Base-by-base conservation (phyloP, 2,888 invertebrate species). In the Alloscopus bannaensis region DNA sequence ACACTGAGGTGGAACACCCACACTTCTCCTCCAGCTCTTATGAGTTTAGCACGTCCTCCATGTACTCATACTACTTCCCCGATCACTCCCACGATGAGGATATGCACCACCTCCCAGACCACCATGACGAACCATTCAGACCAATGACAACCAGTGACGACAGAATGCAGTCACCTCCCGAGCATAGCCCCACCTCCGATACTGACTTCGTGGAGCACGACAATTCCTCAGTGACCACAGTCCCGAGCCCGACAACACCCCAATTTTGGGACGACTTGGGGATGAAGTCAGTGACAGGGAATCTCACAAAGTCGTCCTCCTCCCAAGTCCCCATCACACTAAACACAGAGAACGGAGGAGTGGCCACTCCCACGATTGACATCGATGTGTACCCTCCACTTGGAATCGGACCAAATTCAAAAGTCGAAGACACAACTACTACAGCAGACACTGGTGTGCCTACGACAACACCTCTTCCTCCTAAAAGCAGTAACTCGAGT, bases 11-110 rank as follows among this genome's bases (percentile, higher is more conserved):
- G 0, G 78, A 82, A 47, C 69, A 81, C 62, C 85, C 85, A n/a
- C 78, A 83, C 57, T 84, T 66, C 47, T 72, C 81, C 16, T 82
- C 84, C 13, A 85, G 83, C 59, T 83, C 85, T 2, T 85, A 85
- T 62, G 81, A 81, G 0, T 85, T 76, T 45, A 65, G 82, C 3
- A 50, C 82, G 11, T 81, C 85, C n/a, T 72, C 80, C 16, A 80
- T 78, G 62, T 85, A 83, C 52, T 85, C 85, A 1, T 84, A 81
- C 73, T 64, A 40, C 2, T 66, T 40, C 42, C 70, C 69, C 36
- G 69, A 62, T 55, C 70, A 76, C 47, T n/a, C n/a, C n/a, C n/a
- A n/a, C n/a, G n/a, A n/a, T n/a, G 81, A 81, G 22, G 40, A 45
- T 13, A 69, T 60, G 29, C 71, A 76, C n/a, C 62, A 73, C 36